phyloP scores from a whole-genome alignment of 2,888 invertebrate genomes.

The Charanyca ferruginea region DNA sequence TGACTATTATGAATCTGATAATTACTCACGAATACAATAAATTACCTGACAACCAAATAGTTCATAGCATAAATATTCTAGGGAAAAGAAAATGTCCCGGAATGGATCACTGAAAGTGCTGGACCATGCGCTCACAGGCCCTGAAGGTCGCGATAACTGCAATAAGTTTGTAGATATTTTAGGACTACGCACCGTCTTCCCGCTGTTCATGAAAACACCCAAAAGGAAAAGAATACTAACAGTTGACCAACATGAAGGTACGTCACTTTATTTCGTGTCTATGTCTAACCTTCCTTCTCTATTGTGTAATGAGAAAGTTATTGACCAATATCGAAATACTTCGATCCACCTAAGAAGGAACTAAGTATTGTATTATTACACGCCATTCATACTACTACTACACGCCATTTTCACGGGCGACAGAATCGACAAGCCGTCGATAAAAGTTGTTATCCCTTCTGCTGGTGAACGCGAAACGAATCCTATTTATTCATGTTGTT shows the following conservation, averaged over 20 bases:
- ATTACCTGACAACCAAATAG: background rate
- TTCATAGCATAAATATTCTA: slow-evolving; percentile 56
- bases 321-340: no score
- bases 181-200: slow-evolving; percentile 98
- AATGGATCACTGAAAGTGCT: slow-evolving; percentile 99
- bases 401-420: no score
- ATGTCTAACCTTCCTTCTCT: no score
- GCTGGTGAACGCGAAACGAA: no score
- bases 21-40: no score
- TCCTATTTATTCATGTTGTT: background rate
- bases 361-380: no score
- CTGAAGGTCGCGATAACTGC: slow-evolving; percentile 98
- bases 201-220: slow-evolving; percentile 99
- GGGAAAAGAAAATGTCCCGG: slow-evolving; percentile 98
- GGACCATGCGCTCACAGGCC: slow-evolving; percentile 99
- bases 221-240: slow-evolving; percentile 95
- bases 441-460: no score
- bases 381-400: no score
- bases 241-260: slow-evolving; percentile 96
- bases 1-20: no score
- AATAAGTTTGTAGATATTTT: slow-evolving; percentile 99
- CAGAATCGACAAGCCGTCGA: no score
- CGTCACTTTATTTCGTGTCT: background rate
- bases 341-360: no score
- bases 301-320: no score